A percentile compares a stretch with the other conserved stretches of the same genome.
Evolutionary conservation across 2,797 vertebrate species (phyloP).

Genomic region (Zalophus californianus): DNA sequence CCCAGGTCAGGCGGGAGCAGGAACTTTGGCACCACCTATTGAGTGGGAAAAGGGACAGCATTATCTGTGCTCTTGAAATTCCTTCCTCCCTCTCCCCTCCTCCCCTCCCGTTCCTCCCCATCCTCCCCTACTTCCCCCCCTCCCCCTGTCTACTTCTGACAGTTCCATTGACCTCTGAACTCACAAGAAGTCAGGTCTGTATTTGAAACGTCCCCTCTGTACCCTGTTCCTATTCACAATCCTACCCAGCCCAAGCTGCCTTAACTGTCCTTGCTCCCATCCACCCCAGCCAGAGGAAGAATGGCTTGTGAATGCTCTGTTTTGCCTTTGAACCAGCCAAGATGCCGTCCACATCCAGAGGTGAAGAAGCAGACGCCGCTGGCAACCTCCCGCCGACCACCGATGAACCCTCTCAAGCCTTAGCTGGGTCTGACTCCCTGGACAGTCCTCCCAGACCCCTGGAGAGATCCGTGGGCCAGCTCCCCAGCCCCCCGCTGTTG

Average conservation of each 20-base stretch:
- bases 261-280: rapidly evolving
- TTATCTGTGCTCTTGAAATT: rapidly evolving
- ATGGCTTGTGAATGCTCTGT: constrained; percentile 66
- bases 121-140: rapidly evolving
- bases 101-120: too few species aligned
- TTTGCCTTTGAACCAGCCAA: constrained; percentile 85
- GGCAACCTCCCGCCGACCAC: constrained; percentile 73
- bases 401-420: constrained; percentile 88
- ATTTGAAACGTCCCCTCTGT: rapidly evolving
- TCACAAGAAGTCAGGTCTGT: rapidly evolving
- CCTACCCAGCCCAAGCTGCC: rapidly evolving
- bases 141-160: rapidly evolving
- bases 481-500: constrained; percentile 87
- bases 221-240: rapidly evolving
- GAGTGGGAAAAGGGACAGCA: rapidly evolving
- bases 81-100: too few species aligned
- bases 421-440: constrained; percentile 85
- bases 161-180: not conserved
- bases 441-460: constrained; percentile 85
- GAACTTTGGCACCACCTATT: not conserved
- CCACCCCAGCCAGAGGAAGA: rapidly evolving
- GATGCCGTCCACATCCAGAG: constrained; percentile 82
- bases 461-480: constrained; percentile 86
- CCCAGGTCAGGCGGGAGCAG: not conserved
- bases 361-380: constrained; percentile 82